Base-by-base conservation (phyloP, 2,113 vertebrate species). In the Chaetodon auriga region DNA sequence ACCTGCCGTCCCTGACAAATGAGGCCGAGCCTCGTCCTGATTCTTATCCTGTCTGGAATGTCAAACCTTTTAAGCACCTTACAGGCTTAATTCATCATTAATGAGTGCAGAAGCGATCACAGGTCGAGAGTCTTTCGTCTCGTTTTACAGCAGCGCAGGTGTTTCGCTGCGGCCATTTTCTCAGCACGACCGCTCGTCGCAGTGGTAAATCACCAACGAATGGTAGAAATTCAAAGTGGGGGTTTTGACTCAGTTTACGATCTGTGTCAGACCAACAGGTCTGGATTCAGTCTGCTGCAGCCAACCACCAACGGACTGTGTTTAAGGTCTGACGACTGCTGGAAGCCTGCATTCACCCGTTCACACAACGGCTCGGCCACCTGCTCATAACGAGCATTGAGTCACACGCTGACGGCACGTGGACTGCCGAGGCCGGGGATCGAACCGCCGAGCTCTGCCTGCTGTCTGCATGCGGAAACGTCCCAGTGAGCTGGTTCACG, bases 31-130 rank as follows among this genome's bases (percentile, higher is more conserved):
- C 57, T 49, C 25, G 21, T 75, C 55, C 43, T 36, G 65, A 55
- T 36, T 2, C 58, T 58, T 18, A 49, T 65, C 43, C 48, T 16
- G 41, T 38, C 58, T 65, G 81, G 30, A 18, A 30, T 55, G 51
- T 78, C 18, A 57, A 2, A 64, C 77, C 51, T 71, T 43, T 64
- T 14, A 63, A 65, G 68, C 68, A 9, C 66, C 41, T 65, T 38
- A 10, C 61, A 68, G 38, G 49, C 49, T 49, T 19, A 38, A 81
- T 58, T 74, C 58, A 78, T 36, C 61, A 68, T 69, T 64, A 75
- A 75, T 60, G 25, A 63, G 23, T 9, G 30, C 63, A 51, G 45
- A 57, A 62, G 49, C 41, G 2, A 62, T 21, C 62, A 57, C 55
- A 25, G n/a, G 18, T 10, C 38, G 35, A 38, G 8, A 38, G 8